These are phyloP conservation scores for Mallotus villosus DNA, from an alignment of 2,797 vertebrate species.

Conservation along the genomic window DNA sequence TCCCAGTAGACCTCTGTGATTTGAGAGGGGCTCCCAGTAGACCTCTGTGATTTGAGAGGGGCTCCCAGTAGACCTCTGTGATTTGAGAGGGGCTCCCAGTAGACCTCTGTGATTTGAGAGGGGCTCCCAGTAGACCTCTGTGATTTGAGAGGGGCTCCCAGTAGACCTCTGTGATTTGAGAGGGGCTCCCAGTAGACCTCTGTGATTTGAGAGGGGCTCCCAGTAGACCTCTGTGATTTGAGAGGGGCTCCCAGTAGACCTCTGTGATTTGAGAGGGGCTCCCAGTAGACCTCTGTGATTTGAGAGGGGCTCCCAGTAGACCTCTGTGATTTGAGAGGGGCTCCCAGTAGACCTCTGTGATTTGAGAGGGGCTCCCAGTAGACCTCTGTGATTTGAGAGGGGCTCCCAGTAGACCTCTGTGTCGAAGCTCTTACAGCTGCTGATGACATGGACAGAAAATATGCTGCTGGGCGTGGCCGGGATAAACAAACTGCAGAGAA, in stretches of 20 bases:
- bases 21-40: conserved; percentile 11
- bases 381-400: not conserved
- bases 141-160: conserved; percentile 1
- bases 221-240: conserved; percentile 15
- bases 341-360: conserved; percentile 18
- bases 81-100: conserved; percentile 8
- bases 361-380: conserved; percentile 8
- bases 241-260: conserved; percentile 13
- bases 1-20: conserved; percentile 19
- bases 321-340: not conserved
- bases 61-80: conserved; percentile 16
- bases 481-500: conserved; percentile 43
- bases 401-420: conserved; percentile 16
- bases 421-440: conserved; percentile 50
- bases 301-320: conserved; percentile 14
- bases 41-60: not conserved
- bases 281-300: conserved; percentile 19
- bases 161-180: conserved; percentile 14
- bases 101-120: conserved; percentile 3
- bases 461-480: conserved; percentile 44
- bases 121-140: conserved; percentile 10
- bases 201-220: not conserved
- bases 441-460: conserved; percentile 54
- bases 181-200: conserved; percentile 12
- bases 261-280: not conserved